Evolutionary conservation across 2,113 vertebrate species (phyloP), one percentile per base, ranked within the genome.

Genomic region (Paralichthys olivaceus): DNA sequence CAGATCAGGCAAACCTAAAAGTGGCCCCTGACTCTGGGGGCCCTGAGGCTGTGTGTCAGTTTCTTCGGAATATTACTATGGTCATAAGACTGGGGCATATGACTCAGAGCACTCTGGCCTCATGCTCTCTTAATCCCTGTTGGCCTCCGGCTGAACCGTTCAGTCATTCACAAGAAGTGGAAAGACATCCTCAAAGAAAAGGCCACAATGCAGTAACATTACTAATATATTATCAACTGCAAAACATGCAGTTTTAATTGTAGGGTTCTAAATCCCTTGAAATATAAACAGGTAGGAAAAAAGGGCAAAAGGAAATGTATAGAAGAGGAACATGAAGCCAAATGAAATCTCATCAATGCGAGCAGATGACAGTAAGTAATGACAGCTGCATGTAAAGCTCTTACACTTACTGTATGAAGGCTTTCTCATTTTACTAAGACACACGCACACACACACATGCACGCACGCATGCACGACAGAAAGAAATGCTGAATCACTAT

Each of bases 401-500:
- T 26, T 20, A 19, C 2, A 66, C 7, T 25, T 3, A 9, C 7
- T 69, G 17, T 9, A 20, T 22, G 22, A 17, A 8, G 6, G 11
- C 19, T 17, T 25, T 62, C 54, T 81, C 34, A 47, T 65, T 19
- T 53, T 59, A 67, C 43, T 23, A 49, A 71, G 54, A 62, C n/a
- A 7, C n/a, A n/a, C n/a, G 7, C 17, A 29, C 3, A 1, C 51
- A 20, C 26, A 2, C 53, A 23, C 47, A 65, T 3, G 1, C 54
- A 13, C 26, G 4, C 59, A 23, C 43, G 56, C 25, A 12, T 12
- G 7, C 53, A 25, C 22, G 56, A 23, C 1, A 11, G 58, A 66
- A 77, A 77, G 57, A 89, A 89, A 9, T 93, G 93, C 93, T 92
- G 94, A 95, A 69, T 94, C 94, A 94, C 70, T 20, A 8, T 94